phyloP scores from a whole-genome alignment of 2,113 vertebrate genomes.

The Pungitius pungitius region DNA sequence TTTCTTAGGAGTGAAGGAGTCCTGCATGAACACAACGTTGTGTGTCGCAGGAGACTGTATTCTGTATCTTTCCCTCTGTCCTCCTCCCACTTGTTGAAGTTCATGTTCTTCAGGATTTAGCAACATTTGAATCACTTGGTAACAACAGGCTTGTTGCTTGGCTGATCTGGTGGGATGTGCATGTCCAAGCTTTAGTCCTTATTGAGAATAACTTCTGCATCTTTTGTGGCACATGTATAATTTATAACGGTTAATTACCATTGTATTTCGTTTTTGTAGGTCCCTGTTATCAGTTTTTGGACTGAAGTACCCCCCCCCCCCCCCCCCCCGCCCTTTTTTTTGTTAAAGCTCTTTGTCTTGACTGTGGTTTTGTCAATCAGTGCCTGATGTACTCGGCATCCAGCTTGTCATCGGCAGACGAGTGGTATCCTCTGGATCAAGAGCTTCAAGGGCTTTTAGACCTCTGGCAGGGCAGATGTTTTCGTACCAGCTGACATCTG shows the following conservation, averaged over 20 bases:
- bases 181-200: background rate
- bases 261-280: background rate
- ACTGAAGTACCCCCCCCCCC: too few species aligned
- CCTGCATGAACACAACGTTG: background rate
- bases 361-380: conserved; percentile 42
- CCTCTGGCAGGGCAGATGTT: conserved; percentile 61
- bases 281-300: background rate
- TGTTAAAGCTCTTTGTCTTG: conserved; percentile 9
- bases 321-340: too few species aligned
- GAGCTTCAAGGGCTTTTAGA: conserved; percentile 55
- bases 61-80: background rate
- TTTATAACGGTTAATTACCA: background rate
- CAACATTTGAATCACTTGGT: background rate
- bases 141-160: background rate
- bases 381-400: conserved; percentile 48
- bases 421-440: conserved; percentile 60
- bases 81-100: background rate
- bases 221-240: background rate
- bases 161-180: background rate
- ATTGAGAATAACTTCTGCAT: background rate
- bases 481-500: conserved; percentile 73
- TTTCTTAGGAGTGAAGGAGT: background rate
- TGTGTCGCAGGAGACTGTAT: too few species aligned
- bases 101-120: background rate
- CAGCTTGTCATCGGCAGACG: conserved; percentile 61